Percentiles rank a stretch among this genome's conserved stretches.
phyloP scores from a whole-genome alignment of 1,140 invertebrate species.

The Pseudomyrmex pallidus region DNA sequence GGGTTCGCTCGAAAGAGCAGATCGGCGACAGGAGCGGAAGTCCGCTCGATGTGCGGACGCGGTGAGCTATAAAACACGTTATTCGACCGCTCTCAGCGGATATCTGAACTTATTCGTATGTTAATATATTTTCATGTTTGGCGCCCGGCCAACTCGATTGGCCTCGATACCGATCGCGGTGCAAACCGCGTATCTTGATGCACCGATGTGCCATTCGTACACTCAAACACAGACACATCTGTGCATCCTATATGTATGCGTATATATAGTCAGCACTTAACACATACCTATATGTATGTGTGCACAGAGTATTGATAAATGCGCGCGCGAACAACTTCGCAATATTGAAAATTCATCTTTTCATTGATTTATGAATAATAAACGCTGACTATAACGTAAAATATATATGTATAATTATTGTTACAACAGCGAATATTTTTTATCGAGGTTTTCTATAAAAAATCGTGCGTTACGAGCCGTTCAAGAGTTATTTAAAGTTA shows the following conservation, averaged over 20 bases:
- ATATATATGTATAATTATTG: not conserved
- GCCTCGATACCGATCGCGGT: slow-evolving; percentile 51
- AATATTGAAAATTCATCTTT: too few species aligned
- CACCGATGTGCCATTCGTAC: slow-evolving; percentile 37
- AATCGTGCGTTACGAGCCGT: not conserved
- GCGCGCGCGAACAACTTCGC: too few species aligned
- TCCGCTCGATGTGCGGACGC: slow-evolving; percentile 56
- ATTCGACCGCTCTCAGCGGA: slow-evolving; percentile 51
- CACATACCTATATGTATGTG: too few species aligned
- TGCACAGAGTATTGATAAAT: too few species aligned
- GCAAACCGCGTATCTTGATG: slow-evolving; percentile 44
- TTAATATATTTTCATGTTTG: slow-evolving; percentile 77
- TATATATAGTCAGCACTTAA: not conserved
- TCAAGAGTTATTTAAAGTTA: too few species aligned
- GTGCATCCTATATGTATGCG: not conserved
- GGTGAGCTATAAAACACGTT: slow-evolving; percentile 66
- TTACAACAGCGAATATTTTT: not conserved
- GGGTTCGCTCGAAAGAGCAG: not conserved
- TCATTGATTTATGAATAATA: too few species aligned
- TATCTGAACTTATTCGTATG: slow-evolving; percentile 76
- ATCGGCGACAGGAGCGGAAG: slow-evolving; percentile 35
- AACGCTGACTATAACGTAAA: too few species aligned
- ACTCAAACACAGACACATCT: not conserved
- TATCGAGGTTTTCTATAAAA: too few species aligned
- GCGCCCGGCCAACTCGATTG: slow-evolving; percentile 68